These are phyloP conservation scores for Carterocephalus palaemon DNA, from an alignment of 2,888 invertebrate genomes.

Conservation along the genomic window DNA sequence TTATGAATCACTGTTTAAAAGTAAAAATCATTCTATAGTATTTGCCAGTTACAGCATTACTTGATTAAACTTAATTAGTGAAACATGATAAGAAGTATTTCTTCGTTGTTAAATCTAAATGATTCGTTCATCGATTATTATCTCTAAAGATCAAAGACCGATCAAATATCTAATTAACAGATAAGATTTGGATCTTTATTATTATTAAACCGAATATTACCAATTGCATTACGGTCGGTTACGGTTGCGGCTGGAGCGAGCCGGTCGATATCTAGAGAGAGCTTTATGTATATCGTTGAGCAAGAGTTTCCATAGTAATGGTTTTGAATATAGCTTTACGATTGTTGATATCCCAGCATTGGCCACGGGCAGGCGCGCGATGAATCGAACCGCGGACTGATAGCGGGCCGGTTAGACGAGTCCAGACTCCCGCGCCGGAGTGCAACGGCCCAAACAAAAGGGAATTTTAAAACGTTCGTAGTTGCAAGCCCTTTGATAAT, in stretches of 20 bases:
- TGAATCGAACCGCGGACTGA: conserved; percentile 73
- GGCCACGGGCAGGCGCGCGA: conserved; percentile 62
- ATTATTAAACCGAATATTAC: background rate
- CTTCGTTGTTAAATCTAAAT: background rate
- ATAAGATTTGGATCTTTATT: conserved; percentile 7
- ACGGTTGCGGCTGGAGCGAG: background rate
- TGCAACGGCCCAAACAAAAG: conserved; percentile 77
- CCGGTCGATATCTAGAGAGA: background rate
- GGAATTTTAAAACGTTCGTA: conserved; percentile 71
- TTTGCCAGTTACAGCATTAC: too few relatives aligned
- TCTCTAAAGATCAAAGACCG: conserved; percentile 2
- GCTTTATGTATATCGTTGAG: conserved; percentile 2
- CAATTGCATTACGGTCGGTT: conserved; percentile 2
- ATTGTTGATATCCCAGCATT: conserved; percentile 66
- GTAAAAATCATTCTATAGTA: too few relatives aligned
- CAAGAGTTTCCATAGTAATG: conserved; percentile 40
- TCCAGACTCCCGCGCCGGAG: conserved; percentile 71
- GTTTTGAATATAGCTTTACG: conserved; percentile 55
- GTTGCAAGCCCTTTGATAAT: conserved; percentile 60
- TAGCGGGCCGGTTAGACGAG: conserved; percentile 77
- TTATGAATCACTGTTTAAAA: too few relatives aligned
- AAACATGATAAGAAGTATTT: too few relatives aligned
- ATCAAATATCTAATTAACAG: conserved; percentile 7
- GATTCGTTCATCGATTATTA: conserved; percentile 1
- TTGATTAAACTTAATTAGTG: conserved; percentile 1